Base-by-base conservation (phyloP, 1,140 invertebrate genomes). In the Drosophila obscura region DNA sequence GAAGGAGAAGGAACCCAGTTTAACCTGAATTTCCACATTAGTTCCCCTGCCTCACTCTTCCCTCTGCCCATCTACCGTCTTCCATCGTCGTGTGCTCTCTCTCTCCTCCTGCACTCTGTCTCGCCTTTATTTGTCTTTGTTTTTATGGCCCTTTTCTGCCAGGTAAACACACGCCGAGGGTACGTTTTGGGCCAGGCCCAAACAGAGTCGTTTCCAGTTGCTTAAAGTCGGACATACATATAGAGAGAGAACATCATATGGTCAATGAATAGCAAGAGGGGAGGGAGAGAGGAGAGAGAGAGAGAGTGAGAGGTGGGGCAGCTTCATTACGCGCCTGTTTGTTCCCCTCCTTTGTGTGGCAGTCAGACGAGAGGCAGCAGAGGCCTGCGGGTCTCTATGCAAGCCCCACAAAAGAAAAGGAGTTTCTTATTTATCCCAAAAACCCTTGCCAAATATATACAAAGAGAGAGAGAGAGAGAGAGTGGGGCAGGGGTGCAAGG, bases 1-100 rank as follows among this genome's bases (percentile, higher is more conserved):
- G 19, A 15, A 19, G 45, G 2, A 26, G n/a, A 55, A 44, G 31
- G 39, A 48, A 81, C 72, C 83, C 83, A 64, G 83, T 88, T 88
- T 88, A 88, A 88, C 83, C 83, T 83, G 83, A 88, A 88, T 80
- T 77, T 88, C 83, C 67, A 88, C 83, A 88, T 88, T 77, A 73
- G 79, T 67, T 73, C 80, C 2, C 31, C 8, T 5, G 0, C 35
- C 9, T 11, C 4, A 7, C 9, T 3, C 60, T 58, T 43, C 35
- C 67, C 60, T 16, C 59, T 41, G 13, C 55, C 31, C 31, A 24
- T 0, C 31, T 31, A 0, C 28, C 7, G 1, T 8, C 28, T 2
- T 28, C 1, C 28, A 9, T 3, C 72, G 58, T 75, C 60, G 22
- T 24, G 22, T 24, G 26, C 26, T 28, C 26, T 28, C 5, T 22